Conservation (phyloP, 1,140 invertebrate species). For the Apis mellifera region DNA sequence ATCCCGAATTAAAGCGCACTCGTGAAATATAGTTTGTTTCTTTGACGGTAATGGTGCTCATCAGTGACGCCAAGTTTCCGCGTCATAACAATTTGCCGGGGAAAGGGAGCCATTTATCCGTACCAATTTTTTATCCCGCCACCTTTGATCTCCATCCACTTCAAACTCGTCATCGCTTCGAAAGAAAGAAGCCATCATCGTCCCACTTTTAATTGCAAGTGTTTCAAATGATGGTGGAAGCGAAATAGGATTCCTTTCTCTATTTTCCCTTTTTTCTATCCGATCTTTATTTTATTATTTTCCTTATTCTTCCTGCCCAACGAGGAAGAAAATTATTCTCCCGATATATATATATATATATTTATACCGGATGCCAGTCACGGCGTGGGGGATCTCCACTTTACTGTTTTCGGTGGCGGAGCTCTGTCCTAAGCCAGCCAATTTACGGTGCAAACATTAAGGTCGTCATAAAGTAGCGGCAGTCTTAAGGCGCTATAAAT, state of each 20-base stretch:
- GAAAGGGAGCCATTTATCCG: neutral
- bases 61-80: neutral
- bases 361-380: slow-evolving; percentile 40
- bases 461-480: slow-evolving; percentile 65
- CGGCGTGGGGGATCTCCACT: slow-evolving; percentile 45
- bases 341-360: slow-evolving; percentile 16
- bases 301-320: neutral
- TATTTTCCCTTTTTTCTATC: fast-evolving
- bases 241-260: no score
- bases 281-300: no score
- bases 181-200: no score
- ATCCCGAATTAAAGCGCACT: slow-evolving; percentile 27
- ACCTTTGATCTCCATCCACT: neutral
- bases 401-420: slow-evolving; percentile 59
- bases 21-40: slow-evolving; percentile 1
- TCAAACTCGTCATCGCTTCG: no score
- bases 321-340: slow-evolving; percentile 42
- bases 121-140: neutral
- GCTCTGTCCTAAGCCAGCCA: slow-evolving; percentile 58
- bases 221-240: no score
- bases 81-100: neutral
- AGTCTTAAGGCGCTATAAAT: slow-evolving; percentile 66
- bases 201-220: no score
- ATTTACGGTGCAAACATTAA: slow-evolving; percentile 70
- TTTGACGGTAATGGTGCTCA: neutral